Conservation (phyloP, 2,113 vertebrate genomes). For the Otocyon megalotis region DNA sequence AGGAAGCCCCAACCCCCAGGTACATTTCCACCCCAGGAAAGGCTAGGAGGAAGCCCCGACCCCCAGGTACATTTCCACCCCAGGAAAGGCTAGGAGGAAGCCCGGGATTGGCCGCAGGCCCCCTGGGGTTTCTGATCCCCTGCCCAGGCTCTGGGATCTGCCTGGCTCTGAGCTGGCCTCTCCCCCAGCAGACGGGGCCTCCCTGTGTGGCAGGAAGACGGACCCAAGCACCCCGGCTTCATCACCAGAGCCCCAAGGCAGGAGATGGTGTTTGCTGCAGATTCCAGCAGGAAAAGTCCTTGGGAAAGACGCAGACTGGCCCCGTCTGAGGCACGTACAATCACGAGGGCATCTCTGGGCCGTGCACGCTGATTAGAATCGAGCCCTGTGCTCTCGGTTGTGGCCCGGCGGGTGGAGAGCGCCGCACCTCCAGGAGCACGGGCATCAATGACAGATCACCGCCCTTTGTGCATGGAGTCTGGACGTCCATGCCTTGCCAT, state of each 20-base stretch:
- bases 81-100: neutral
- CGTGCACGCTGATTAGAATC: rapidly evolving
- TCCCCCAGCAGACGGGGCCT: neutral
- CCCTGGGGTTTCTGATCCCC: neutral
- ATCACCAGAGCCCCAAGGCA: neutral
- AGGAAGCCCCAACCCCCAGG: no score
- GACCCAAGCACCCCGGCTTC: neutral
- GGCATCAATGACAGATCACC: no score
- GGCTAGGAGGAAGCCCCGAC: neutral
- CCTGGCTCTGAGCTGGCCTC: neutral
- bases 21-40: neutral
- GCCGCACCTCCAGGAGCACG: neutral
- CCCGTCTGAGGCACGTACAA: neutral
- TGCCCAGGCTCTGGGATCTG: neutral
- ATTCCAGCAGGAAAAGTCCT: neutral
- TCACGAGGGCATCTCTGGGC: neutral
- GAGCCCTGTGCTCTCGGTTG: neutral
- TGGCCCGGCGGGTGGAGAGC: neutral
- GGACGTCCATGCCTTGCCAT: neutral
- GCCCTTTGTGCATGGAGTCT: neutral
- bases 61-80: neutral
- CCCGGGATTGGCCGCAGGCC: neutral
- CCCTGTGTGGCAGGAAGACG: neutral
- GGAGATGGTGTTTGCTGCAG: neutral
- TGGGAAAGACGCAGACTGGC: neutral